These are phyloP conservation scores for Zaprionus camerounensis DNA, from an alignment of 1,140 invertebrate species.

Conservation along the genomic window DNA sequence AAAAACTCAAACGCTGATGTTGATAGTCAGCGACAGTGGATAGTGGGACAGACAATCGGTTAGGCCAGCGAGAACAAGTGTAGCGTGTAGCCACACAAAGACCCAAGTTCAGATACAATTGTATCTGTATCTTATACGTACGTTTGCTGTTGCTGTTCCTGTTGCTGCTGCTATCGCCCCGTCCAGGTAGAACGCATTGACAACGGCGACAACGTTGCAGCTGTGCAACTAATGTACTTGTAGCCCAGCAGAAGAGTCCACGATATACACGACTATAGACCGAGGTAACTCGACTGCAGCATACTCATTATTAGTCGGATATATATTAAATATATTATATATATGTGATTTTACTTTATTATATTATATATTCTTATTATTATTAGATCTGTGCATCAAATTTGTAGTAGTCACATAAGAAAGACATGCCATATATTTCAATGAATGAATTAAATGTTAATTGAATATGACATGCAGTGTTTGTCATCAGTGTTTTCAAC, in stretches of 20 bases:
- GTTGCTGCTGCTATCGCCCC: constrained; percentile 23
- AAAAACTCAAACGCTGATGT: constrained; percentile 30
- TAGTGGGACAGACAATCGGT: constrained; percentile 4
- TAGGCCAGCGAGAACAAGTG: constrained; percentile 46
- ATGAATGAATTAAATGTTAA: no score
- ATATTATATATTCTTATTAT: no score
- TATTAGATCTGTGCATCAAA: no score
- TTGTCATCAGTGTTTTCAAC: no score
- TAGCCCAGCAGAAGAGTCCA: not conserved
- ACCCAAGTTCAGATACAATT: constrained; percentile 60
- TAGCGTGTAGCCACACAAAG: constrained; percentile 69
- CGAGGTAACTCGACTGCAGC: not conserved
- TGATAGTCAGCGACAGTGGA: constrained; percentile 18
- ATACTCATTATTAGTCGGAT: not conserved
- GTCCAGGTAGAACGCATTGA: constrained; percentile 36
- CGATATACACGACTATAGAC: not conserved
- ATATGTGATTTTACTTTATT: no score
- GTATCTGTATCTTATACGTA: constrained; percentile 44
- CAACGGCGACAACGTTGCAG: constrained; percentile 37
- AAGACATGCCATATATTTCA: no score
- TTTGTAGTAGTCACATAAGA: no score
- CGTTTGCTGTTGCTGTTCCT: not conserved
- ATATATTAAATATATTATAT: no score
- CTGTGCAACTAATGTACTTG: constrained; percentile 77
- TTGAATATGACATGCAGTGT: no score